These are phyloP conservation scores for Diabrotica undecimpunctata DNA, from an alignment of 1,140 invertebrate genomes.

Conservation along the genomic window DNA sequence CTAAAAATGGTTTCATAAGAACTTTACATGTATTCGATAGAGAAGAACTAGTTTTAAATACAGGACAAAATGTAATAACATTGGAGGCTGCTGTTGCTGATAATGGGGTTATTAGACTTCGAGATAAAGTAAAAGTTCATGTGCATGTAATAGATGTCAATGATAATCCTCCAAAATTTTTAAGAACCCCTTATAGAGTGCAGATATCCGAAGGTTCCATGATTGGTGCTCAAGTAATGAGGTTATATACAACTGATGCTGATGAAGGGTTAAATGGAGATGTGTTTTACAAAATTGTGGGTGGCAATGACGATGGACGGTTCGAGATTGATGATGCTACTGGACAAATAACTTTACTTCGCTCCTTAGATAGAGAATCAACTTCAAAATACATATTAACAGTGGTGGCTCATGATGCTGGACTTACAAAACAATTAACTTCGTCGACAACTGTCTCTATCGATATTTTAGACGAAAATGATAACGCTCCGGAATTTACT, in stretches of 20 bases:
- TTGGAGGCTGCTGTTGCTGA: conserved; percentile 85
- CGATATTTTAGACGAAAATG: conserved; percentile 89
- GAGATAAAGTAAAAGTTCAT: conserved; percentile 84
- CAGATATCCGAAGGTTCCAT: conserved; percentile 80
- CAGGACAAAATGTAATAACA: conserved; percentile 72
- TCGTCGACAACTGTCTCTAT: conserved; percentile 75
- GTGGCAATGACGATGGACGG: conserved; percentile 73
- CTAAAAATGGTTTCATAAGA: conserved; percentile 88
- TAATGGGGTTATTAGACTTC: conserved; percentile 74
- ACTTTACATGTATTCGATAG: conserved; percentile 82
- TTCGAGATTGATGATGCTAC: conserved; percentile 85
- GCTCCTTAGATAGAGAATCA: conserved; percentile 79
- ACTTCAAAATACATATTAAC: conserved; percentile 74
- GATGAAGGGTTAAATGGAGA: conserved; percentile 90
- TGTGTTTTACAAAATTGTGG: conserved; percentile 78
- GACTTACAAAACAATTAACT: conserved; percentile 61
- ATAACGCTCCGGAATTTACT: conserved; percentile 82
- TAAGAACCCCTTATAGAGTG: conserved; percentile 75
- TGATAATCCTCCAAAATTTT: conserved; percentile 86
- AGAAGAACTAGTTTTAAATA: conserved; percentile 72
- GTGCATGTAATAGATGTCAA: conserved; percentile 88
- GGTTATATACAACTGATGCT: conserved; percentile 80
- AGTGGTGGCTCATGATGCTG: conserved; percentile 80
- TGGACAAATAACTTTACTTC: conserved; percentile 77
- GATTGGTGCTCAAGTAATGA: conserved; percentile 74